Evolutionary conservation across 1,140 invertebrate species (phyloP), one percentile per base, ranked within the genome.

Genomic region (Nylanderia fulva): DNA sequence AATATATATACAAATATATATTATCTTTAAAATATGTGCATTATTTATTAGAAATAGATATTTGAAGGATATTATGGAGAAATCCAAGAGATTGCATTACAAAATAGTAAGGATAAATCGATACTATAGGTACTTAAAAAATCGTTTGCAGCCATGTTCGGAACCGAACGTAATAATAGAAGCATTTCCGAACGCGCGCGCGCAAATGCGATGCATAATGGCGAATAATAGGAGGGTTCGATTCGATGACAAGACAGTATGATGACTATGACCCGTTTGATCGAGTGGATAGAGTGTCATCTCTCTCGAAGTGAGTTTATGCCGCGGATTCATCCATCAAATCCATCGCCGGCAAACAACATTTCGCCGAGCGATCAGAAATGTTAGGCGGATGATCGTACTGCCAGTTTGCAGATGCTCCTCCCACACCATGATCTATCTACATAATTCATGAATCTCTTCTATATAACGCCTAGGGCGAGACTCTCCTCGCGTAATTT

Each of bases 361-460:
- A 60, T 88, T 88, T 63, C 61, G 60, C 66, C 75, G 61, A 89
- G 39, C 71, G 56, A 42, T 45, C 72, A 79, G 77, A 79, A 86
- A 61, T 76, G 69, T 88, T 85, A 15, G 84, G 33, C 42, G 42
- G 29, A 42, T 42, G 82, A 87, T 89, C 69, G 60, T 77, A 54
- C 60, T 76, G 36, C 58, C 48, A 27, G 60, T 82, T 69, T 80
- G 82, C 61, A 63, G 56, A 66, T 36, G 64, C 84, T 63, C 71
- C 72, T 88, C 69, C 72, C 63, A 88, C 86, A 68, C 60, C 58
- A 39, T 36, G 69, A 90, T 85, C 87, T 86, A 75, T 82, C 86
- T 87, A 84, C 89, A 90, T 90, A 90, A 90, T 90, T 90, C 89
- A 90, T 90, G 89, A 90, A 85, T 79, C 83, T 87, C 80, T 87